Evolutionary conservation across 1,140 invertebrate species (phyloP), one percentile per base, ranked within the genome.

Genomic region (Drosophila prosaltans): DNA sequence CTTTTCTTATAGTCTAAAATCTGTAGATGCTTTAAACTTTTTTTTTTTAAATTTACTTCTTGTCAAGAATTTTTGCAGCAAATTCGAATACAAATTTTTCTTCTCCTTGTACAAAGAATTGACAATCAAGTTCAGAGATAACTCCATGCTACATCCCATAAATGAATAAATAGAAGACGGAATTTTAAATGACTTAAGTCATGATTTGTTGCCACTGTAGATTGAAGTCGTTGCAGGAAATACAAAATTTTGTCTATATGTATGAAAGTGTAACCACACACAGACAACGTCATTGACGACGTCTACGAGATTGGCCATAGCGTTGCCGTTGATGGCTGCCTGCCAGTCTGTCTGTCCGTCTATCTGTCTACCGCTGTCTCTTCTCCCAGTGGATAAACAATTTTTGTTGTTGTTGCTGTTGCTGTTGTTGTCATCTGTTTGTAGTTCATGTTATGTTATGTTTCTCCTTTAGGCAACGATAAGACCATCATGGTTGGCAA

Each of bases 261-360:
- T 30, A 30, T 30, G 28, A 36, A 6, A 6, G 6, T 36, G 75
- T 43, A 79, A 26, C 65, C 55, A 39, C 36, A 24, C 36, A 24
- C 36, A 79, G 77, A 63, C 77, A 74, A 21, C 74, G 57, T 41
- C 73, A 77, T 72, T 54, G 72, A 55, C 54, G 61, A 68, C 65
- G 64, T 76, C 73, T 61, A 77, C 57, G 58, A 68, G 55, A 73
- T 69, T 72, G 73, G 62, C 65, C 63, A 69, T 76, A 62, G 30
- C 64, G 40, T 66, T 70, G 70, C 28, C 65, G 70, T 57, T 69
- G 71, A 71, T 66, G 60, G 55, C 28, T 26, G 45, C 21, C 45
- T 51, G 45, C 45, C 45, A 10, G 45, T 10, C 45, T 24, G 8
- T 51, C 45, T 24, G 5, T 48, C 45, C 21, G 45, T 21, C 45